Evolutionary conservation across 2,113 vertebrate genomes (phyloP).

Genomic region (Protobothrops flavoviridis): DNA sequence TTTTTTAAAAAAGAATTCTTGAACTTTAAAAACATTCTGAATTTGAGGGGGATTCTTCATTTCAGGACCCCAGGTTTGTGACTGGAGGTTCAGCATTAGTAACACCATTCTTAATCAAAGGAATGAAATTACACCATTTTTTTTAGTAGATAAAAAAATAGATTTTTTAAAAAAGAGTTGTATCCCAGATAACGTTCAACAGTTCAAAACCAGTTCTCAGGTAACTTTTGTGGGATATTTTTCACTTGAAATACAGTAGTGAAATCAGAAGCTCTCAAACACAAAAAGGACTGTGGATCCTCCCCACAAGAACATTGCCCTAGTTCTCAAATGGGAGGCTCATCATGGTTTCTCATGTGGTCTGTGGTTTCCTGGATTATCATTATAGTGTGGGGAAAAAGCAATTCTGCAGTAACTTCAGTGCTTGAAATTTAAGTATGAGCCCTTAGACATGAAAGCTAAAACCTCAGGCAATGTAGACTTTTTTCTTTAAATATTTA

Average conservation of each 20-base stretch:
- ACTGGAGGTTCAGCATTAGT: not conserved
- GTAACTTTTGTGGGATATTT: not conserved
- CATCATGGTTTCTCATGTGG: not conserved
- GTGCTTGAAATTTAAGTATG: not conserved
- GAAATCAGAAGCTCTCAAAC: not conserved
- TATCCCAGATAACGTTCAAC: not conserved
- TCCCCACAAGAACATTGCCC: not conserved
- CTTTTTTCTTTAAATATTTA: not conserved
- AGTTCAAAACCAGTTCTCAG: not conserved
- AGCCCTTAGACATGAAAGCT: not conserved
- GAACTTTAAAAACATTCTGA: not conserved
- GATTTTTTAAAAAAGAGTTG: not conserved
- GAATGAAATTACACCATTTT: not conserved
- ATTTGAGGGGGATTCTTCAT: not conserved
- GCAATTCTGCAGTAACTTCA: not conserved
- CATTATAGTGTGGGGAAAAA: not conserved
- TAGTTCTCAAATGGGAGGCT: not conserved
- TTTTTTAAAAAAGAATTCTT: not conserved
- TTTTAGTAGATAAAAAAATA: not conserved
- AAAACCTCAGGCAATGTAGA: not conserved
- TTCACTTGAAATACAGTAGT: not conserved
- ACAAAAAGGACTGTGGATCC: not conserved
- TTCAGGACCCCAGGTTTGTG: not conserved
- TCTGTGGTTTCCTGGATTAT: not conserved
- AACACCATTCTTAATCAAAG: not conserved